These are phyloP conservation scores for Cylas formicarius DNA, from an alignment of 1,140 invertebrate species.

Conservation along the genomic window DNA sequence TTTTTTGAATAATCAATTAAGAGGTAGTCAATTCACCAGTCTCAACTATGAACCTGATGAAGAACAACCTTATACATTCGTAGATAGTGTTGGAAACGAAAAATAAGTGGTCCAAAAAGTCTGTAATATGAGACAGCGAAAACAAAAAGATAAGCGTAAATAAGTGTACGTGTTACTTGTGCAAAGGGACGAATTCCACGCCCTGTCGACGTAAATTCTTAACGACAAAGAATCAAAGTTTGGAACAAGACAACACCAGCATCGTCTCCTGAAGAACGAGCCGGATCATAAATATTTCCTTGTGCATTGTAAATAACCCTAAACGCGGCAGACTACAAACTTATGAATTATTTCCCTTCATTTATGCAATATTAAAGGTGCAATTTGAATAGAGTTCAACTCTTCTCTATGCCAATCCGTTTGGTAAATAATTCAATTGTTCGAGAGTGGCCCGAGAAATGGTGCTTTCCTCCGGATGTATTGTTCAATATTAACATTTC, in stretches of 20 bases:
- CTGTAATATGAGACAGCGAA: no score
- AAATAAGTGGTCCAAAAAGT: no score
- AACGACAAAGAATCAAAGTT: conserved; percentile 38
- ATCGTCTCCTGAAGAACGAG: conserved; percentile 34
- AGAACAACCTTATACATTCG: no score
- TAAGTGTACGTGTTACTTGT: no score
- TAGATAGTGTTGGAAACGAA: no score
- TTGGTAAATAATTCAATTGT: conserved; percentile 45
- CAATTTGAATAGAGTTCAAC: conserved; percentile 43
- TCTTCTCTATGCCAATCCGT: conserved; percentile 44
- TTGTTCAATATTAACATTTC: conserved; percentile 40
- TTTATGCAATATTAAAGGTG: conserved; percentile 44
- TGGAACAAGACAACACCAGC: conserved; percentile 38
- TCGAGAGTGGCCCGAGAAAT: conserved; percentile 39
- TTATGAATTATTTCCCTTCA: conserved; percentile 44
- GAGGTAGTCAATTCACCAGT: no score
- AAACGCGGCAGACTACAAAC: conserved; percentile 45
- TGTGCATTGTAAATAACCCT: conserved; percentile 44
- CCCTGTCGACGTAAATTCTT: no score
- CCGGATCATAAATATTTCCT: conserved; percentile 43
- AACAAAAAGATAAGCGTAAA: no score
- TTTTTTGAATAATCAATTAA: no score
- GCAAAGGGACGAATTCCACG: no score
- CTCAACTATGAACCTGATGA: no score
- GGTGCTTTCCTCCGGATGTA: conserved; percentile 33